Evolutionary conservation across 2,888 invertebrate genomes (phyloP), one percentile per base, ranked within the genome.

Genomic region (Ectemnius lituratus): DNA sequence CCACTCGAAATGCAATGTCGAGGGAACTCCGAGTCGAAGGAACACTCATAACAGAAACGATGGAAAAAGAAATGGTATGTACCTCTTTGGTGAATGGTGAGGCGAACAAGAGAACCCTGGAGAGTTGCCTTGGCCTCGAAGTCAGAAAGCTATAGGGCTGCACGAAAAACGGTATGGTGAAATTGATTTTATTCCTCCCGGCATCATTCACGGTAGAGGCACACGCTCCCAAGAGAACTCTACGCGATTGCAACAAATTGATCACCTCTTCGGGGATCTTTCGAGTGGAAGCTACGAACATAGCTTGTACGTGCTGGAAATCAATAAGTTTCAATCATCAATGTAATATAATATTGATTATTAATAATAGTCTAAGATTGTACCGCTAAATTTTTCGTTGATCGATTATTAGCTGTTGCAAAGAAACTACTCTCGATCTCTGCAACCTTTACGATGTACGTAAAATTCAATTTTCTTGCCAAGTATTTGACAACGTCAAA

Each of bases 81-180:
- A 93, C 93, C 88, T 92, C 91, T 52, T 87, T 84, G 1, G 92
- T 91, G 84, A 97, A 98, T 0, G 98, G 98, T 5, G 96, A 94
- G 62, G 96, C 94, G 86, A 98, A 98, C 11, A 97, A 91, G 76
- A 97, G 92, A 0, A 96, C 96, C 80, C 97, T 93, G 80, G 97
- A 96, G 16, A 97, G 92, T 87, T 96, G 96, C 77, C 94, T 92
- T 0, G 97, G 97, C 28, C 96, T 93, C 0, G 96, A 94, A 1
- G 95, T 94, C 79, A 98, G 92, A 87, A 97, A 95, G 0, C 95
- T 93, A 85, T 97, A 97, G 0, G 95, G 92, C 87, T 97, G 96
- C 0, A 94, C 93, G 86, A 95, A 96, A 63, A 97, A 93, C 0
- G 96, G 94, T 28, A 92, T 91, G 0, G 97, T 97, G 87, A 96